A percentile compares a stretch with the other conserved stretches of the same genome.
phyloP scores from a whole-genome alignment of 2,113 vertebrate genomes.

The Sialia sialis region DNA sequence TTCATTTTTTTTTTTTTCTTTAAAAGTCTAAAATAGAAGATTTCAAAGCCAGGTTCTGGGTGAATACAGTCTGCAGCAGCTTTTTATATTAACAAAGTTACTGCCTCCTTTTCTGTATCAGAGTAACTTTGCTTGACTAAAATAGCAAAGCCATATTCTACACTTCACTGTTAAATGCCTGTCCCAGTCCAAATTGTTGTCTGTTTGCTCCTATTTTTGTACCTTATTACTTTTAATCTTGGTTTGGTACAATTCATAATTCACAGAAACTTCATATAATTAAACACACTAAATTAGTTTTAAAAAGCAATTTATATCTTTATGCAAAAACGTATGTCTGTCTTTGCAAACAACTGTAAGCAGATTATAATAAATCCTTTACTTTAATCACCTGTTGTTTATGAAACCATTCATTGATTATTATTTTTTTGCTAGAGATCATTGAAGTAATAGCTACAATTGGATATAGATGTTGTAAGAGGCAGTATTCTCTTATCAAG shows the following conservation, averaged over 20 bases:
- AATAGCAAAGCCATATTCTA: constrained; percentile 82
- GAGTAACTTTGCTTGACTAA: constrained; percentile 78
- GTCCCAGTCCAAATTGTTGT: constrained; percentile 78
- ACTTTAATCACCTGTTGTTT: constrained; percentile 80
- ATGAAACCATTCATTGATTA: constrained; percentile 73
- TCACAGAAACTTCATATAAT: constrained; percentile 81
- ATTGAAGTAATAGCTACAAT: constrained; percentile 34
- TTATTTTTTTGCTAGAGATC: constrained; percentile 56
- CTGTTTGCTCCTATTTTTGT: constrained; percentile 83
- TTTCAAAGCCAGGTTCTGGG: constrained; percentile 55
- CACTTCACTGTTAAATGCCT: constrained; percentile 79
- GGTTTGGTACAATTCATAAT: constrained; percentile 84
- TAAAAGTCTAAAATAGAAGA: constrained; percentile 29
- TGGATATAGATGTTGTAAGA: constrained; percentile 66
- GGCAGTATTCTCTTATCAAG: constrained; percentile 63
- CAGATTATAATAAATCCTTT: constrained; percentile 85
- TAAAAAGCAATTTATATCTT: constrained; percentile 85
- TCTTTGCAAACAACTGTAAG: constrained; percentile 84
- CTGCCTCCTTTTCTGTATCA: constrained; percentile 72
- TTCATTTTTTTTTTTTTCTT: neutral
- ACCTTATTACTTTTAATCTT: constrained; percentile 82
- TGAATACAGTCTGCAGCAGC: constrained; percentile 71
- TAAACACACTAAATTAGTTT: constrained; percentile 83
- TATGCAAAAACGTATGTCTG: constrained; percentile 84
- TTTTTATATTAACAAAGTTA: constrained; percentile 78